Base-by-base conservation (phyloP, 2,797 vertebrate genomes). In the Characodon lateralis region DNA sequence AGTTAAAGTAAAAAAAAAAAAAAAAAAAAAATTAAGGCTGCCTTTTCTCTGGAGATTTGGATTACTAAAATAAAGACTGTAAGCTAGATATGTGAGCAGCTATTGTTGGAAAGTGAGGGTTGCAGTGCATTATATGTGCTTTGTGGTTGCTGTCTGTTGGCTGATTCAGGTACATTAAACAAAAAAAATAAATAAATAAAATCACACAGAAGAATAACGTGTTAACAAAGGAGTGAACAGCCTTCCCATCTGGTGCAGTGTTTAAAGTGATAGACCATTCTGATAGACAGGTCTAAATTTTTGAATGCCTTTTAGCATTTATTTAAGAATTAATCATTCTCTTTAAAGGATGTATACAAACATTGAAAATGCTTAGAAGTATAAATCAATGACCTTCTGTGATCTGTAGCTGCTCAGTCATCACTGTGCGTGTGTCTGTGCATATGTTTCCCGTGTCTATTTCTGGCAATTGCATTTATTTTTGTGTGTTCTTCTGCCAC, bases 211-310 rank as follows among this genome's bases (percentile, higher is more conserved):
- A 83, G 76, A 85, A 78, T 83, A 88, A 89, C 50, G 87, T 89
- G 87, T 85, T 82, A 85, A 89, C 89, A 87, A 88, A 87, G 75
- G 83, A 91, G 82, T 77, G 90, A 81, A 87, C 86, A 79, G 81
- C 85, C 82, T 73, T 80, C 89, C 35, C 89, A 93, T 92, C 90
- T 92, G 91, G 82, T 80, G 63, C 39, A 41, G 28, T 78, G 79
- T 68, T 55, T 74, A 80, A 86, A 35, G 31, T 82, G 79, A 79
- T 79, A 80, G 77, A 81, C 58, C 70, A 43, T 72, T 80, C 51
- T 72, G 53, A 73, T 35, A 35, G 35, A 35, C 35, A 35, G 35
- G 35, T 35, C 35, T 35, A 35, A 35, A 35, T 85, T 78, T 79
- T 53, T 78, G 69, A 81, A 78, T 56, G 72, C 58, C 76, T 83